phyloP scores from a whole-genome alignment of 2,797 vertebrate genomes.

The Mormyrus proboscirostris region DNA sequence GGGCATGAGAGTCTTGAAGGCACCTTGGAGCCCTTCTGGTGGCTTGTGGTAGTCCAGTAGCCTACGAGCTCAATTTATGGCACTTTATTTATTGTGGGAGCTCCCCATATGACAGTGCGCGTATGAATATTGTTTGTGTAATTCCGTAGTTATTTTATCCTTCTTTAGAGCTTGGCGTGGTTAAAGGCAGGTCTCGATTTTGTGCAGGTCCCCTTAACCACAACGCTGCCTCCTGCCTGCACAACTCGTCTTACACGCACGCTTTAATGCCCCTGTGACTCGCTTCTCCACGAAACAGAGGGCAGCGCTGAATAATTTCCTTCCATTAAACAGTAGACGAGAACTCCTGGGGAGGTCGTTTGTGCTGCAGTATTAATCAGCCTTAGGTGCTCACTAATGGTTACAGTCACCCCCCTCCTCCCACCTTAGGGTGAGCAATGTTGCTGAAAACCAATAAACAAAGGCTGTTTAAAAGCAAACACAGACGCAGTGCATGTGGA shows the following conservation, averaged over 20 bases:
- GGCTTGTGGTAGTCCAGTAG: not conserved
- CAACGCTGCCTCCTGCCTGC: not conserved
- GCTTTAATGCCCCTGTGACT: not conserved
- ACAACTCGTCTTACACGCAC: not conserved
- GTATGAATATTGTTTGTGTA: not conserved
- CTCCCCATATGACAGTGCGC: not conserved
- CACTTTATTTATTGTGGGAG: not conserved
- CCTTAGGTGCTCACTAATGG: not conserved
- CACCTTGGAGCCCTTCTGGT: not conserved
- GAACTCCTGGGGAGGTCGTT: not conserved
- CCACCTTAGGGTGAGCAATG: not conserved
- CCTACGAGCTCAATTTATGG: not conserved
- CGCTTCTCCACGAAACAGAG: not conserved
- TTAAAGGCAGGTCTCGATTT: not conserved
- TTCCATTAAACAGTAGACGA: conserved; percentile 8
- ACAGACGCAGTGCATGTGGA: not conserved
- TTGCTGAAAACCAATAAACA: conserved; percentile 5
- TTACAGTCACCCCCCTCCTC: not conserved
- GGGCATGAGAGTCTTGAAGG: not conserved
- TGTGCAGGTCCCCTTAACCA: not conserved
- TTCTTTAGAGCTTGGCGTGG: too few relatives aligned
- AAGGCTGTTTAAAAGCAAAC: not conserved
- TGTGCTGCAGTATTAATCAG: not conserved
- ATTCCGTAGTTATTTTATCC: not conserved
- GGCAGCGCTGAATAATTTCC: not conserved